Conservation (phyloP, 92 coral and sea anemone species). For the Palythoa heliodiscus region DNA sequence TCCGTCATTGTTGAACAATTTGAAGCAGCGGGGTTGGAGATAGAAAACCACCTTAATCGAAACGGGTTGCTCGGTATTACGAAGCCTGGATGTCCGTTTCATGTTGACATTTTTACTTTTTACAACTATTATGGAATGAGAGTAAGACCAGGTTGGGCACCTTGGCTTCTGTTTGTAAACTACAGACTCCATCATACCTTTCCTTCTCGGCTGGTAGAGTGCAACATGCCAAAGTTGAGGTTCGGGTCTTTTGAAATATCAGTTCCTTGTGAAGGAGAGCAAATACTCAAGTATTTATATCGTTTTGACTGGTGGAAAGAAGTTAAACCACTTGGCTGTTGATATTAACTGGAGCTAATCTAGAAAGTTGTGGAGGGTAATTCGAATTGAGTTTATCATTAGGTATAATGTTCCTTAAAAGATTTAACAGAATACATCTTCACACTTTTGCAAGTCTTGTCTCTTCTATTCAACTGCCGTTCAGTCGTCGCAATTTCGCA, state of each 20-base stretch:
- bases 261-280: constrained; percentile 74
- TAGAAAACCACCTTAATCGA: constrained; percentile 36
- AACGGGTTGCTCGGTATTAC: constrained; percentile 57
- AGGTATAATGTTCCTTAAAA: too few relatives aligned
- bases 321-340: constrained; percentile 61
- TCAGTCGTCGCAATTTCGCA: too few relatives aligned
- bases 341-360: background rate
- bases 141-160: constrained; percentile 71
- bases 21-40: constrained; percentile 47
- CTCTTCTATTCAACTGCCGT: too few relatives aligned
- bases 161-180: constrained; percentile 69
- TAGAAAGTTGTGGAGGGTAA: too few relatives aligned
- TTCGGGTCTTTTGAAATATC: constrained; percentile 75
- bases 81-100: constrained; percentile 46
- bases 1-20: constrained; percentile 50
- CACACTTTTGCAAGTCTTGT: too few relatives aligned
- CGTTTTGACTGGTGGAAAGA: constrained; percentile 84
- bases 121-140: constrained; percentile 64
- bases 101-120: constrained; percentile 70
- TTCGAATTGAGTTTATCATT: too few relatives aligned
- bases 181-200: constrained; percentile 72
- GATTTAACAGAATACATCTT: too few relatives aligned
- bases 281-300: constrained; percentile 75
- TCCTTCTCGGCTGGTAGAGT: constrained; percentile 71
- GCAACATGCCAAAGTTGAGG: constrained; percentile 60